Conservation (phyloP, 2,113 vertebrate genomes). For the Merops nubicus region DNA sequence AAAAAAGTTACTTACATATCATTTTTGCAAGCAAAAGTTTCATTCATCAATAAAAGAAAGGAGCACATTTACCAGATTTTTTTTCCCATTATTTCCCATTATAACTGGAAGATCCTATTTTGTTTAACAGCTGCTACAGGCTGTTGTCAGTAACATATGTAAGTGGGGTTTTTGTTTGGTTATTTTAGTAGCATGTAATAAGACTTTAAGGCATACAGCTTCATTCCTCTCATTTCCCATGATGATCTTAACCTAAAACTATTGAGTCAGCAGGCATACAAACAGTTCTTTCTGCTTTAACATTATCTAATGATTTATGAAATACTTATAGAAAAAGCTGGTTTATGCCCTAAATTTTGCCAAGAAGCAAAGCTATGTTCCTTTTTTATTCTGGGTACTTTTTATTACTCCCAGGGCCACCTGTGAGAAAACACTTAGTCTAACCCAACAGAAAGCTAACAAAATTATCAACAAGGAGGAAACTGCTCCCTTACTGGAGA, state of each 20-base stretch:
- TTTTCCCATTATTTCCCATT: neutral
- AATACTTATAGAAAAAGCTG: neutral
- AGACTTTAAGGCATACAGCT: neutral
- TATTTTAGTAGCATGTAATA: neutral
- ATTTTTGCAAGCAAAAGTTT: neutral
- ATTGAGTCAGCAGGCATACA: neutral
- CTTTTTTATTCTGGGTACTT: neutral
- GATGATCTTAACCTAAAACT: neutral
- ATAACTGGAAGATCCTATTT: neutral
- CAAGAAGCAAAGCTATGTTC: neutral
- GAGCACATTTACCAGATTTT: neutral
- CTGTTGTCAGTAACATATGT: neutral
- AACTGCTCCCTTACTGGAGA: neutral
- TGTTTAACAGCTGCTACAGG: neutral
- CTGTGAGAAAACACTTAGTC: neutral
- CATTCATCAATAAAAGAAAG: neutral
- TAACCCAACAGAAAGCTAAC: neutral
- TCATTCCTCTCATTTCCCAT: neutral
- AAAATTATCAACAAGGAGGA: neutral
- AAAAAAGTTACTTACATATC: neutral
- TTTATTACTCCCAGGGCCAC: accelerated
- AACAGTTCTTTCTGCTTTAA: neutral
- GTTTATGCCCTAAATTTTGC: neutral
- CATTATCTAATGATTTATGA: neutral
- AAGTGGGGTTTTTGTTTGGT: neutral